phyloP scores from a whole-genome alignment of 1,140 invertebrate species.

The Plectus sambesii region DNA sequence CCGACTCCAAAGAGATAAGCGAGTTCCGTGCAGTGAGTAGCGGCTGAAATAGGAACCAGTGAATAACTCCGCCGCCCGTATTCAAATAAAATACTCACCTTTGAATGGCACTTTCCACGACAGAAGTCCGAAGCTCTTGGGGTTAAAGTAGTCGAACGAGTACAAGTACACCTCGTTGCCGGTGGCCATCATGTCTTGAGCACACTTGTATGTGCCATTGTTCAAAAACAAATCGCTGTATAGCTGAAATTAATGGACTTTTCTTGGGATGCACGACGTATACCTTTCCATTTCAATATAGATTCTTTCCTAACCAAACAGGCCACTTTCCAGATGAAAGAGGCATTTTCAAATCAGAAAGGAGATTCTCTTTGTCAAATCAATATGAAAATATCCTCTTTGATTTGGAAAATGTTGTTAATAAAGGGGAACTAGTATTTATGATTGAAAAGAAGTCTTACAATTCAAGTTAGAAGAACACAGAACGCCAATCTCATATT shows the following conservation, averaged over 20 bases:
- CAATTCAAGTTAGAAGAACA: too few relatives aligned
- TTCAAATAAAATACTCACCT: not conserved
- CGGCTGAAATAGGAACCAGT: not conserved
- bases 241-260: conserved; percentile 12
- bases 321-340: too few relatives aligned
- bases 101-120: conserved; percentile 2
- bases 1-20: conserved; percentile 6
- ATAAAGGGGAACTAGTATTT: too few relatives aligned
- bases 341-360: too few relatives aligned
- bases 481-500: too few relatives aligned
- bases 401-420: too few relatives aligned
- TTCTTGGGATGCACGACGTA: too few relatives aligned
- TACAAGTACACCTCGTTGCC: conserved; percentile 9
- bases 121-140: conserved; percentile 1
- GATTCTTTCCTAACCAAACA: too few relatives aligned
- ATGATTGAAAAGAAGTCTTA: too few relatives aligned
- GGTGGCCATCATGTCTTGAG: conserved; percentile 2
- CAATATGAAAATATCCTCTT: too few relatives aligned
- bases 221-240: conserved; percentile 10
- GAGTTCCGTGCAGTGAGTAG: conserved; percentile 7
- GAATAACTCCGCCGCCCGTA: not conserved
- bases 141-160: conserved; percentile 2
- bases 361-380: too few relatives aligned
- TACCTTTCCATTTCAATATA: too few relatives aligned
- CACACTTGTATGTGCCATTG: conserved; percentile 7